phyloP scores from a whole-genome alignment of 35 echinoderm and acorn worm species.

The Stichopus chloronotus region DNA sequence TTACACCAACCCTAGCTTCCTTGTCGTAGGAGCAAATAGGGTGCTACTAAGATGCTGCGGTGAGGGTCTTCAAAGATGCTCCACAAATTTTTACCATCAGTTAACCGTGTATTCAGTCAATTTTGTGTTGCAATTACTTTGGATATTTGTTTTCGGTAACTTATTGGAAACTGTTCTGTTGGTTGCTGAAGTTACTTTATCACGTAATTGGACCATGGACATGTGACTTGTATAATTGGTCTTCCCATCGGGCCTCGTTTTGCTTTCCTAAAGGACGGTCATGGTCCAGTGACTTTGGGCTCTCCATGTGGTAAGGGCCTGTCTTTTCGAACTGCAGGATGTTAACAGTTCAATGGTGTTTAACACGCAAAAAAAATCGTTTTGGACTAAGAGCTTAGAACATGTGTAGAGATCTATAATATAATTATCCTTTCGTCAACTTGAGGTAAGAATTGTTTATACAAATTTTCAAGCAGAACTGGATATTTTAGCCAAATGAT shows the following conservation, averaged over 20 bases:
- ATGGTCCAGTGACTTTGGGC: neutral
- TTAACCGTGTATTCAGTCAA: neutral
- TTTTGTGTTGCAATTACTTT: neutral
- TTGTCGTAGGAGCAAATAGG: slow-evolving; percentile 14
- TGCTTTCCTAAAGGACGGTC: neutral
- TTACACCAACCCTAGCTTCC: neutral
- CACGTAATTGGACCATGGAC: neutral
- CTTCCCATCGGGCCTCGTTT: neutral
- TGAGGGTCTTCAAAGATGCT: neutral
- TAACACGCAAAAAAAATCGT: too few species aligned
- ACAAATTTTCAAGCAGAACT: too few species aligned
- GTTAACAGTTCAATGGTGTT: neutral
- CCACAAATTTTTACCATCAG: neutral
- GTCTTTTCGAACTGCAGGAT: neutral
- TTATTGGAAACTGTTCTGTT: neutral
- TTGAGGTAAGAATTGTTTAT: too few species aligned
- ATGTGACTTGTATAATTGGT: neutral
- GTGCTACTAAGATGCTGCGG: slow-evolving; percentile 17
- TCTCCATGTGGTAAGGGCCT: neutral
- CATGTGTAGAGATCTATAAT: too few species aligned
- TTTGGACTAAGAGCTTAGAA: too few species aligned
- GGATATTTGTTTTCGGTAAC: neutral
- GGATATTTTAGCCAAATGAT: too few species aligned
- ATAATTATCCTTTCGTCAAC: too few species aligned
- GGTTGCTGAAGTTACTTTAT: neutral